These are phyloP conservation scores for Trichonephila clavipes DNA, from an alignment of 1,140 invertebrate species.

Conservation along the genomic window DNA sequence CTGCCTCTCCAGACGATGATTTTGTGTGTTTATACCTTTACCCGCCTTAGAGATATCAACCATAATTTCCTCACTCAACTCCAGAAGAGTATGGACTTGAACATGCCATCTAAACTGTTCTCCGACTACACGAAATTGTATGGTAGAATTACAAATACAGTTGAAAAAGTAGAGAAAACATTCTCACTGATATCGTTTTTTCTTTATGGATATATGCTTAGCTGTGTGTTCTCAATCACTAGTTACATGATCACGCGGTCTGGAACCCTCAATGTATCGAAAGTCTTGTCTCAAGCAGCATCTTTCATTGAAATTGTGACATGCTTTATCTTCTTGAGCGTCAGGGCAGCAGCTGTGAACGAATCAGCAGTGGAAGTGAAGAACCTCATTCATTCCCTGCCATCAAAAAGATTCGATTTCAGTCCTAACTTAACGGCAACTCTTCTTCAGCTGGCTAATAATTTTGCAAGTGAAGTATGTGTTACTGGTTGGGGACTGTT, in stretches of 20 bases:
- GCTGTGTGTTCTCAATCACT: slow-evolving; percentile 60
- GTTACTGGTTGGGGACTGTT: slow-evolving; percentile 74
- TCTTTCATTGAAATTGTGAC: slow-evolving; percentile 49
- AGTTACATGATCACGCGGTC: slow-evolving; percentile 52
- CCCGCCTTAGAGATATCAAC: slow-evolving; percentile 62
- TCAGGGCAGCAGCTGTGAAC: slow-evolving; percentile 59
- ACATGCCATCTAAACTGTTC: slow-evolving; percentile 39
- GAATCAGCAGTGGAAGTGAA: slow-evolving; percentile 71
- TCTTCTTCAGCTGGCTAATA: slow-evolving; percentile 60
- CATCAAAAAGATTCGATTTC: slow-evolving; percentile 36
- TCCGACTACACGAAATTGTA: slow-evolving; percentile 55
- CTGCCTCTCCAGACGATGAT: slow-evolving; percentile 38
- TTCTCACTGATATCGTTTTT: slow-evolving; percentile 62
- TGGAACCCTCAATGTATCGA: neutral
- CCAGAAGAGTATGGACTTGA: slow-evolving; percentile 36
- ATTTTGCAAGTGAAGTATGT: slow-evolving; percentile 65
- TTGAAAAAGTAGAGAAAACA: slow-evolving; percentile 32
- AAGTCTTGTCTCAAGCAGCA: slow-evolving; percentile 4
- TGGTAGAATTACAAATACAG: slow-evolving; percentile 42
- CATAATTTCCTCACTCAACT: neutral
- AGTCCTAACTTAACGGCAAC: slow-evolving; percentile 49
- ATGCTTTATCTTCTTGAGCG: slow-evolving; percentile 58
- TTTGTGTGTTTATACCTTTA: slow-evolving; percentile 55
- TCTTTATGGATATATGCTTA: slow-evolving; percentile 70
- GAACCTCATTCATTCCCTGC: slow-evolving; percentile 65